Base-by-base conservation (phyloP, 2,797 vertebrate species). In the Valencia hispanica region DNA sequence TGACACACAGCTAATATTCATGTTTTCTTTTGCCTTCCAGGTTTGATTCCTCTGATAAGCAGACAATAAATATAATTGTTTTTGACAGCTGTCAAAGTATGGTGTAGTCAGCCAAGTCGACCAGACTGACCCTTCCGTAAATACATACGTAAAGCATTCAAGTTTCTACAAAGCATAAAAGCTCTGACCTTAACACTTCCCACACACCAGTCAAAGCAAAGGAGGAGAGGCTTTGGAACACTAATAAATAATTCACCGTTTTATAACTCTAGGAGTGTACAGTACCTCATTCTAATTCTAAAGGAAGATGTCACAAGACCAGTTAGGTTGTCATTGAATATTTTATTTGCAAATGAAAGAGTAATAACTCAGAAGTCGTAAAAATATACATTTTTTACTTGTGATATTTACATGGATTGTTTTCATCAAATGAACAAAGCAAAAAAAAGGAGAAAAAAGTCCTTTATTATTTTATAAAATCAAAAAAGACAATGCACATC, bases 301-400 rank as follows among this genome's bases (percentile, higher is more conserved):
- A 91, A 90, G 86, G 43, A 91, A 77, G 70, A 85, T 81, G 63
- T 45, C 74, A 78, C 32, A 59, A 88, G 45, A 88, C 69, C 59
- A 81, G 61, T 80, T 92, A 90, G 88, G 92, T 95, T 92, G 89
- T 94, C 91, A 92, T 94, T 95, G 93, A 93, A 93, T 96, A 95
- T 94, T 96, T 96, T 96, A 96, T 96, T 96, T 96, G 95, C 94
- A 96, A 96, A 96, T 94, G 89, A 96, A 96, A 96, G 94, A 94
- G 93, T 96, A 94, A 94, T 95, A 95, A 95, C 93, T 95, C 94
- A 96, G 93, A 95, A 94, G 94, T 95, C 94, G 94, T 95, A 96
- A 96, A 96, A 96, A 96, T 96, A 96, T 96, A 96, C 95, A 96
- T 93, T 95, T 95, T 93, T 94, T 91, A 94, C 92, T 94, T 88